Evolutionary conservation across 2,113 vertebrate species (phyloP), one percentile per base, ranked within the genome.

Genomic region (Zosterops japonicus): DNA sequence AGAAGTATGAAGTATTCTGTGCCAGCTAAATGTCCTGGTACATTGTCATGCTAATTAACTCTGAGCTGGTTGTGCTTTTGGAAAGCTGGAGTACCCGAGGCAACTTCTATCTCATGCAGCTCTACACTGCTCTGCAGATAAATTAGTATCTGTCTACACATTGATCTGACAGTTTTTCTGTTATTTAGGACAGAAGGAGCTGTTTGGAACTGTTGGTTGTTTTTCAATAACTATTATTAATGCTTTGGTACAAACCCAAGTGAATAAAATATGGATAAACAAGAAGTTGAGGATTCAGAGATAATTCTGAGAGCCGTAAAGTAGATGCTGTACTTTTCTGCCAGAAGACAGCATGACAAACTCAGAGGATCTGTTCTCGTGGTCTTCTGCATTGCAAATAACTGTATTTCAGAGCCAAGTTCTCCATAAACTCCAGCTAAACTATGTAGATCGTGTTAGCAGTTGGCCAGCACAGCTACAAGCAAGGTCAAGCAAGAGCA

Each of bases 401-500:
- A 63, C n/a, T 47, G 29, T 42, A 18, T 68, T 95, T 95, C 47
- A 81, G 80, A 86, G 71, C 35, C 86, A 93, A 71, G 39, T 83
- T 89, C 71, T 90, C 56, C 23, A 28, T 63, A 83, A 92, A 86
- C 64, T 65, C 28, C 35, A 46, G 63, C 55, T 92, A 36, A 88
- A 55, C 64, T 50, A 10, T 42, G 57, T 60, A 83, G 74, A 49
- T 79, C 0, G 0, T 80, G 55, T 64, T 85, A 88, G 85, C 56
- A 83, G 21, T 76, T 79, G 61, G 67, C 83, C 68, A 86, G 86
- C 6, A 7, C 75, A 83, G 50, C 88, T 81, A 64, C 55, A 52
- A 72, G 52, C 67, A 94, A 95, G 70, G 83, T 93, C 71, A 94
- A 60, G 53, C 24, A 94, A 88, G 59, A 94, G 64, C 59, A 35